These are phyloP conservation scores for Aporophyla lueneburgensis DNA, from an alignment of 2,888 invertebrate genomes.

Conservation along the genomic window DNA sequence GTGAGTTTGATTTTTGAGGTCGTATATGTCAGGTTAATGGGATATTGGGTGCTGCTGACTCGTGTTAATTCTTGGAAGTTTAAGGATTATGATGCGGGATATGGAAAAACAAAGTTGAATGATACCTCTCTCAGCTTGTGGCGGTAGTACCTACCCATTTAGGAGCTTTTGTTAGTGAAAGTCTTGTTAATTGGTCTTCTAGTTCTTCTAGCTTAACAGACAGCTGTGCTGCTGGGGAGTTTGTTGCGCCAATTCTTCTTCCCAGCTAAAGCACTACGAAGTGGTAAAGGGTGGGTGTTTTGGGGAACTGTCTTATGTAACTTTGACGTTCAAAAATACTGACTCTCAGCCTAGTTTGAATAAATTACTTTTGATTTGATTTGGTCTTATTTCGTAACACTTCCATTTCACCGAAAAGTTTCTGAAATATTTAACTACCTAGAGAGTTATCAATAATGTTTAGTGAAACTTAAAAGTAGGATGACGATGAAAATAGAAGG, in stretches of 20 bases:
- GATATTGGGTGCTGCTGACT: conserved; percentile 35
- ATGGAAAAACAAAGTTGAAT: background rate
- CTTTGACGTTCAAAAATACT: no score
- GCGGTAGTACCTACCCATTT: background rate
- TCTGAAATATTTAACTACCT: background rate
- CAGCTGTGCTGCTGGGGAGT: no score
- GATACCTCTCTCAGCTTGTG: background rate
- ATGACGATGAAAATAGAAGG: no score
- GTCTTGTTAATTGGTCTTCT: no score
- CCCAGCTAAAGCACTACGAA: no score
- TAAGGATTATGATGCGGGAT: background rate
- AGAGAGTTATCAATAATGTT: background rate
- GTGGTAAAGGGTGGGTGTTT: no score
- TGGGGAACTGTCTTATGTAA: no score
- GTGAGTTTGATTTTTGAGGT: conserved; percentile 67
- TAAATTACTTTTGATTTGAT: no score
- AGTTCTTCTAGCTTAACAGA: no score
- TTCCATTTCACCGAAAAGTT: conserved; percentile 1
- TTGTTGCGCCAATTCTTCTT: no score
- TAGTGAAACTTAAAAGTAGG: background rate
- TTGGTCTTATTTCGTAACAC: no score
- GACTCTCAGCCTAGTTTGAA: no score
- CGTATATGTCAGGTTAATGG: conserved; percentile 57
- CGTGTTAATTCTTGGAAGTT: background rate
- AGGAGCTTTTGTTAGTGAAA: background rate